These are phyloP conservation scores for Rhagoletis pomonella DNA, from an alignment of 1,140 invertebrate species.

Conservation along the genomic window DNA sequence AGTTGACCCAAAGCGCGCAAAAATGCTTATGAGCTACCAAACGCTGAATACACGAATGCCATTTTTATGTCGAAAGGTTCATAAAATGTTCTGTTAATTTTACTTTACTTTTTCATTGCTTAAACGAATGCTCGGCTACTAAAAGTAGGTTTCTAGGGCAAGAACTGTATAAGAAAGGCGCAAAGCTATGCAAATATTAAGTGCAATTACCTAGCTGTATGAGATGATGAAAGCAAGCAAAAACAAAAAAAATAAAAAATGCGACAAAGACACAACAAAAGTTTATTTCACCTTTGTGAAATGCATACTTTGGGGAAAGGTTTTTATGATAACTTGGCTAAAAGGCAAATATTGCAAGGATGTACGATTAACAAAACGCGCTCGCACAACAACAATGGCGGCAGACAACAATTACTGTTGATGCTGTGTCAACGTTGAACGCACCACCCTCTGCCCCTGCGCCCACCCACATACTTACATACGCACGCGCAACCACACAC, in stretches of 20 bases:
- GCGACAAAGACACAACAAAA: background rate
- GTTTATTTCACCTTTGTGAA: background rate
- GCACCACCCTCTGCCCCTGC: background rate
- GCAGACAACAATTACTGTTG: conserved; percentile 36
- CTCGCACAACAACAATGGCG: background rate
- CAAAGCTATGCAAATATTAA: conserved; percentile 41
- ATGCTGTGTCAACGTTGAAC: conserved; percentile 20
- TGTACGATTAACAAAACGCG: background rate
- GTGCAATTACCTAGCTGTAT: background rate
- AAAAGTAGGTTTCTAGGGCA: conserved; percentile 37
- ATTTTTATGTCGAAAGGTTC: background rate
- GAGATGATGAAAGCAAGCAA: background rate
- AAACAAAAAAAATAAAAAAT: background rate
- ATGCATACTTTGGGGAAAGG: conserved; percentile 9
- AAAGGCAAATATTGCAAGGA: conserved; percentile 32
- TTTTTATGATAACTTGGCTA: conserved; percentile 9
- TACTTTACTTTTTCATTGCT: background rate
- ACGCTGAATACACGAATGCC: background rate
- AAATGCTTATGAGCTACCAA: background rate
- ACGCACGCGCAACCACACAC: background rate
- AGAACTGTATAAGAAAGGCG: background rate
- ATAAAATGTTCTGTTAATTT: background rate
- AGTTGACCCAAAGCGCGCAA: background rate
- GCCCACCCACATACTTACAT: background rate
- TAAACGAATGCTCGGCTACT: background rate